A percentile compares a stretch with the other conserved stretches of the same genome.
These are phyloP conservation scores for Aphelenchoides avenae DNA, from an alignment of 1,140 invertebrate genomes.

Conservation along the genomic window DNA sequence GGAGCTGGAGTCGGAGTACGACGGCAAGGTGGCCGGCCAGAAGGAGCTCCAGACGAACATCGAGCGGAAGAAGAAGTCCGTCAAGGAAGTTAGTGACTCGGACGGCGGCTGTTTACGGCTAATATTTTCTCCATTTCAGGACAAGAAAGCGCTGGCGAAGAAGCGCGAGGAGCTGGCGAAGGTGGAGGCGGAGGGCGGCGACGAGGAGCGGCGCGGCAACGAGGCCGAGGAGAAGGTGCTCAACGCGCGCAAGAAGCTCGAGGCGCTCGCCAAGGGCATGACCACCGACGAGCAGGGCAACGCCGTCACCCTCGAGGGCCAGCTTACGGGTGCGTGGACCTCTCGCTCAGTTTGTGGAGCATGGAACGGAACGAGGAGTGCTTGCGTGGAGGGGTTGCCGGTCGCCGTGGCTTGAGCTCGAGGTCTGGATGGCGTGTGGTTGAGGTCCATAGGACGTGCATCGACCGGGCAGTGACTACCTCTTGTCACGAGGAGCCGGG, in stretches of 20 bases:
- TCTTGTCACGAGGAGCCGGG: too few relatives aligned
- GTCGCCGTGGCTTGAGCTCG: too few relatives aligned
- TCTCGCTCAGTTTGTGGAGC: too few relatives aligned
- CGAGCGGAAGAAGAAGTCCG: conserved; percentile 22
- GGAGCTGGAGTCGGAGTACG: conserved; percentile 26
- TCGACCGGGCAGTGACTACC: too few relatives aligned
- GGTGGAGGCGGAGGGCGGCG: conserved; percentile 24
- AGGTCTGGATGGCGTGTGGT: too few relatives aligned
- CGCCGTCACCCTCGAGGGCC: conserved; percentile 32
- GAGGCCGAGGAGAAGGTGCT: conserved; percentile 64
- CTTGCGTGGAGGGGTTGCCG: too few relatives aligned
- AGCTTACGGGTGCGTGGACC: conserved; percentile 24
- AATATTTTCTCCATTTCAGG: conserved; percentile 30
- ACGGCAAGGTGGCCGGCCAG: conserved; percentile 20
- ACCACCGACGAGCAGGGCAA: conserved; percentile 43
- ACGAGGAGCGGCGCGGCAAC: conserved; percentile 67
- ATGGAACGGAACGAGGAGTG: too few relatives aligned
- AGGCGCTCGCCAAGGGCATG: conserved; percentile 40
- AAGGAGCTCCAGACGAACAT: conserved; percentile 8
- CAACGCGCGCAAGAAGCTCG: conserved; percentile 26
- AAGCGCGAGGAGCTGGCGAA: conserved; percentile 41
- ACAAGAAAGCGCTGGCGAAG: conserved; percentile 33
- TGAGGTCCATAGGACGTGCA: too few relatives aligned
- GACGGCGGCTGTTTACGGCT: neutral
- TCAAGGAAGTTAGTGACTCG: conserved; percentile 7